Percentiles rank a stretch among this genome's conserved stretches.
phyloP scores from a whole-genome alignment of 2,113 vertebrate species.

The Rhinoderma darwinii region DNA sequence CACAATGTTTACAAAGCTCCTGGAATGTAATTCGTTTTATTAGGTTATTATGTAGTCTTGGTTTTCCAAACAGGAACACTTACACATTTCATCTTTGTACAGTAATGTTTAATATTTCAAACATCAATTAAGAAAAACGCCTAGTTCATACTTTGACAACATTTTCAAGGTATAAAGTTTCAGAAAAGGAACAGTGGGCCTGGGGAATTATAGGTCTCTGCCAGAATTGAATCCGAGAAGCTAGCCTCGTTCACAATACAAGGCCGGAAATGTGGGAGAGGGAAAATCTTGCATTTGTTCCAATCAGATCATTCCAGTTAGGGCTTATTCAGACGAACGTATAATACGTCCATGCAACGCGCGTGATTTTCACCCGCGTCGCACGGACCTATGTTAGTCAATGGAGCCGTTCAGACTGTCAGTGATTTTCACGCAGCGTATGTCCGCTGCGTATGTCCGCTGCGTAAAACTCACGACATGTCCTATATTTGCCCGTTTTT shows the following conservation, averaged over 20 bases:
- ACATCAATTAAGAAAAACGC: conserved; percentile 36
- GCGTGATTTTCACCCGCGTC: too few relatives aligned
- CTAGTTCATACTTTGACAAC: conserved; percentile 1
- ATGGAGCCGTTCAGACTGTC: too few relatives aligned
- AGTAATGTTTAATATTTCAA: conserved; percentile 39
- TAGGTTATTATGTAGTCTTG: conserved; percentile 25
- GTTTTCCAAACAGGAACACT: conserved; percentile 32
- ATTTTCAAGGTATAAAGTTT: conserved; percentile 20
- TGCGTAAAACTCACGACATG: too few relatives aligned
- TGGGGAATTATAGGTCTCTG: conserved; percentile 8
- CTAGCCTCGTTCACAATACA: not conserved
- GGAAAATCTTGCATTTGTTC: not conserved
- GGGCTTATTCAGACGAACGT: too few relatives aligned
- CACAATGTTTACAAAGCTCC: conserved; percentile 31
- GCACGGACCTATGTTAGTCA: too few relatives aligned
- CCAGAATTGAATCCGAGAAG: not conserved
- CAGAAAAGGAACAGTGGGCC: conserved; percentile 11
- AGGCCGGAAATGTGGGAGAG: not conserved
- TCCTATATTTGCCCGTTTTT: too few relatives aligned
- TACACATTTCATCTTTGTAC: conserved; percentile 22
- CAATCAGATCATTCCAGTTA: not conserved
- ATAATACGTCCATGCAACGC: too few relatives aligned
- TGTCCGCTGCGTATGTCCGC: too few relatives aligned
- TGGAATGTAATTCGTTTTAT: conserved; percentile 25
- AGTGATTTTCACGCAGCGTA: too few relatives aligned